These are phyloP conservation scores for Conger conger DNA, from an alignment of 2,113 vertebrate species.

Conservation along the genomic window DNA sequence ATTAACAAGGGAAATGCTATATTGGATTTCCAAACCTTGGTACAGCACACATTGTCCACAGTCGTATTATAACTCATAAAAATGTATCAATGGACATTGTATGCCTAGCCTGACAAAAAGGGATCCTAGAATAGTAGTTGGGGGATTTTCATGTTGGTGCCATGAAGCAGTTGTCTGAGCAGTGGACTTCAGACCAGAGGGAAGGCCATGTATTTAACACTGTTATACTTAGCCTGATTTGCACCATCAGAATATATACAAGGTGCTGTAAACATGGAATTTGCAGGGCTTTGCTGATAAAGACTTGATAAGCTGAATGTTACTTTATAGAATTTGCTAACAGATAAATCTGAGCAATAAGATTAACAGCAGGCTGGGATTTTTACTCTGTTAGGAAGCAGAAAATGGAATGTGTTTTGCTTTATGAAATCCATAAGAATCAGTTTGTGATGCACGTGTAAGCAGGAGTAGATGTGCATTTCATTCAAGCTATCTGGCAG, in stretches of 20 bases:
- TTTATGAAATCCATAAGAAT: neutral
- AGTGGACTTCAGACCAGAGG: neutral
- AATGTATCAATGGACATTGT: neutral
- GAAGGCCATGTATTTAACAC: neutral
- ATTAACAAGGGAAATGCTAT: neutral
- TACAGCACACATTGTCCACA: neutral
- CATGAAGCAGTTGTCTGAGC: neutral
- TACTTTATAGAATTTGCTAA: neutral
- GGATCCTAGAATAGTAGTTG: too few relatives aligned
- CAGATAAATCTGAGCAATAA: neutral
- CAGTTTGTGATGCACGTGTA: neutral
- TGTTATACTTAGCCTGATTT: neutral
- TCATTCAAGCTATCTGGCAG: neutral
- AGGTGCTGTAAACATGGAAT: neutral
- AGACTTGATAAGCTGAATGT: neutral
- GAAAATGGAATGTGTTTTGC: neutral
- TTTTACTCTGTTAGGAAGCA: neutral
- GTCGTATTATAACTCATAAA: neutral
- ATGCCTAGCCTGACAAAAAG: too few relatives aligned
- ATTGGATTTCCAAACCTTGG: neutral
- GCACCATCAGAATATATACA: neutral
- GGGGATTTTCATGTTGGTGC: too few relatives aligned
- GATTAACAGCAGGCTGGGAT: too few relatives aligned
- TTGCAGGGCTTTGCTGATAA: neutral
- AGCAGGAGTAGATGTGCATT: neutral